Conservation (phyloP, 2,113 vertebrate genomes). For the Nannobrachium achirus region DNA sequence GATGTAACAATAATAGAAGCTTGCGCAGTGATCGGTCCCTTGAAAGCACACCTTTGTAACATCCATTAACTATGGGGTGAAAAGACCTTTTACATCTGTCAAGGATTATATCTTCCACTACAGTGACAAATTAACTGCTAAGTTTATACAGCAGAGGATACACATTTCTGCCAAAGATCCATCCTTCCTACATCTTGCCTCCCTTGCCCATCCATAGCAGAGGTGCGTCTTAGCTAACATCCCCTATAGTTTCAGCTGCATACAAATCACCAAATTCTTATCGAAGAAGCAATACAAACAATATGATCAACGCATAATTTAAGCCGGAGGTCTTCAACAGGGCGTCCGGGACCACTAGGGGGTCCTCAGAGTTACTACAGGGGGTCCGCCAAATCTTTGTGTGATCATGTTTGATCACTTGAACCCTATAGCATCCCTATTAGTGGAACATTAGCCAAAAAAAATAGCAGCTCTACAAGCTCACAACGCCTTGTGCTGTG, state of each 20-base stretch:
- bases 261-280: neutral
- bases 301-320: neutral
- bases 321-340: too few species aligned
- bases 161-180: neutral
- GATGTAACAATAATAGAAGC: slow-evolving; percentile 78
- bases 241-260: neutral
- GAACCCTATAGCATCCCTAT: too few species aligned
- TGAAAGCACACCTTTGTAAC: slow-evolving; percentile 74
- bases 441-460: too few species aligned
- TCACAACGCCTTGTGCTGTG: too few species aligned
- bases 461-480: too few species aligned
- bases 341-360: too few species aligned
- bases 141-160: slow-evolving; percentile 7
- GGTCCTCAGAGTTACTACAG: too few species aligned
- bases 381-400: too few species aligned
- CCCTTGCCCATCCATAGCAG: slow-evolving; percentile 9
- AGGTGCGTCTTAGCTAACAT: neutral
- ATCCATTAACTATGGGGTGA: slow-evolving; percentile 74
- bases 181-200: neutral
- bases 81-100: slow-evolving; percentile 35
- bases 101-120: slow-evolving; percentile 59
- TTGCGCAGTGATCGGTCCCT: slow-evolving; percentile 66
- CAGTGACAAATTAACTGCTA: slow-evolving; percentile 31
- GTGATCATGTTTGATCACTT: too few species aligned
- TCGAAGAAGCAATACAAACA: too few species aligned